Percentiles rank a stretch among this genome's conserved stretches.
These are phyloP conservation scores for Drosophila sproati DNA, from an alignment of 1,140 invertebrate genomes.

Conservation along the genomic window DNA sequence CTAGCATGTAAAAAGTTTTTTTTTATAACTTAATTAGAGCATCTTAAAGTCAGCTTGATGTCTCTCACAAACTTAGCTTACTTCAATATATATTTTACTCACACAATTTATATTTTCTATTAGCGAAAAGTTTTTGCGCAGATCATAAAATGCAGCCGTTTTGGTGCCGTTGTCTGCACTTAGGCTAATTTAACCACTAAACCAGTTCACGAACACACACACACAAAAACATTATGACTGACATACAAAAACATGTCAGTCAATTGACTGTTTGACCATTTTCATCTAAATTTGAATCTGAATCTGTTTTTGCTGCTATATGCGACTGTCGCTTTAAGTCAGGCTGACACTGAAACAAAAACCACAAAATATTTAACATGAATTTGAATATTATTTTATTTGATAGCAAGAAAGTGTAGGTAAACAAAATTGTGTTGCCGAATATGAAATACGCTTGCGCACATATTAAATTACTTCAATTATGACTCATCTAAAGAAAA, in stretches of 20 bases:
- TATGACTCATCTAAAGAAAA: not conserved
- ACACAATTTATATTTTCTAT: constrained; percentile 66
- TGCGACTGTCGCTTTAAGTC: constrained; percentile 58
- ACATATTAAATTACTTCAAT: not conserved
- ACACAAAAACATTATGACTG: constrained; percentile 29
- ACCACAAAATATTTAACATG: constrained; percentile 73
- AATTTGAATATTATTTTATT: constrained; percentile 59
- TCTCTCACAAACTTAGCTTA: not conserved
- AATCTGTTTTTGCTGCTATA: constrained; percentile 24
- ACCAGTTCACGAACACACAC: constrained; percentile 36
- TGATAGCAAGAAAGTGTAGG: constrained; percentile 23
- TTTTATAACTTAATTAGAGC: too few species aligned
- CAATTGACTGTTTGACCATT: constrained; percentile 62
- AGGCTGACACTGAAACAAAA: constrained; percentile 47
- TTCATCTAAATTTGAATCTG: not conserved
- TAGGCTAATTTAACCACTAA: constrained; percentile 79
- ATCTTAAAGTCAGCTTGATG: not conserved
- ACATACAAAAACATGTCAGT: constrained; percentile 57
- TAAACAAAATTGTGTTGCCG: not conserved
- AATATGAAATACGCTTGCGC: not conserved
- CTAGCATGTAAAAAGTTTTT: too few species aligned
- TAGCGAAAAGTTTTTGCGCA: constrained; percentile 50
- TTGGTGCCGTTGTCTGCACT: constrained; percentile 65
- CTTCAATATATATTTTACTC: constrained; percentile 9
- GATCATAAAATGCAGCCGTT: constrained; percentile 59